A percentile compares a stretch with the other conserved stretches of the same genome.
Conservation (phyloP, 2,797 vertebrate species). For the Anniella stebbinsi region DNA sequence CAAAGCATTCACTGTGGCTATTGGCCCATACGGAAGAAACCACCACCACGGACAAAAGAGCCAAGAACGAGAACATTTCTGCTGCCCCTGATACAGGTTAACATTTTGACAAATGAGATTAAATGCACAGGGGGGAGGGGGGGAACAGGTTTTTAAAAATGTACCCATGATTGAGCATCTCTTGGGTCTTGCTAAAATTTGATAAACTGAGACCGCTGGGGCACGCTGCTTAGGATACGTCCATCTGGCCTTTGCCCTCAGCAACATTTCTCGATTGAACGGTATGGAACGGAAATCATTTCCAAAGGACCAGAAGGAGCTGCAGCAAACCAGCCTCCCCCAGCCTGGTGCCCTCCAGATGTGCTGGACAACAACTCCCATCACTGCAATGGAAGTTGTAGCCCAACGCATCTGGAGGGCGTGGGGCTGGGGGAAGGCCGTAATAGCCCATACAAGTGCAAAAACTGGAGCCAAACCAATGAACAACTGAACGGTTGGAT, state of each 20-base stretch:
- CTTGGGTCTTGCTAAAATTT: neutral
- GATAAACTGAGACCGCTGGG: neutral
- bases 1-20: neutral
- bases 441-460: neutral
- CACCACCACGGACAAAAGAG: no score
- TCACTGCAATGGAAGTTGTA: no score
- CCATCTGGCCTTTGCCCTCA: neutral
- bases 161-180: neutral
- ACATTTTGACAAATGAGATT: neutral
- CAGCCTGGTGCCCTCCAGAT: no score
- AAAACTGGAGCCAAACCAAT: accelerated
- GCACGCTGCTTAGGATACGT: neutral
- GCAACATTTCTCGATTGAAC: no score
- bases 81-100: neutral
- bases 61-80: neutral
- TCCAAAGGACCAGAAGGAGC: neutral
- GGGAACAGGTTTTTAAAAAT: neutral
- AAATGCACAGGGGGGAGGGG: no score
- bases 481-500: neutral
- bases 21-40: neutral
- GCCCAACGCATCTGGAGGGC: no score
- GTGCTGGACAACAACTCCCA: no score
- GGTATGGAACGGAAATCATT: neutral
- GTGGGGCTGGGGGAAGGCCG: no score
- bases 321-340: no score